These are phyloP conservation scores for Hippocampus abdominalis DNA, from an alignment of 2,113 vertebrate species.

Conservation along the genomic window DNA sequence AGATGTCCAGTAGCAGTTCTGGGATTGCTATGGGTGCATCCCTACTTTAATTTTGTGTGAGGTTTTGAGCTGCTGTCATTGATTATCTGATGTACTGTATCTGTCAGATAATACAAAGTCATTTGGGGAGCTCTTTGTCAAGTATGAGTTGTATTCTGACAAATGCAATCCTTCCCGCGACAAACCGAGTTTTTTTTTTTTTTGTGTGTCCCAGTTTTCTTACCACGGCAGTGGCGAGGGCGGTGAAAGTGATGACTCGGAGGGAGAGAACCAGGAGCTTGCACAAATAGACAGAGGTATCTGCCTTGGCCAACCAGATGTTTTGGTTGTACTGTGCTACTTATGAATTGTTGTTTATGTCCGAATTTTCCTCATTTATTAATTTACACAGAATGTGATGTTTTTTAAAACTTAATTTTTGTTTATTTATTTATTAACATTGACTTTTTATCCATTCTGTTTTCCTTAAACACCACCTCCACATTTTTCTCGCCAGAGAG, in stretches of 20 bases:
- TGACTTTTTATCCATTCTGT: not conserved
- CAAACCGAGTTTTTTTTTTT: not conserved
- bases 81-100: not conserved
- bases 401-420: too few species aligned
- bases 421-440: too few species aligned
- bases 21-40: too few species aligned
- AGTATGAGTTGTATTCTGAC: not conserved
- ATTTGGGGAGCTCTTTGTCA: not conserved
- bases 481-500: conserved; percentile 67
- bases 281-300: conserved; percentile 91
- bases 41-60: too few species aligned
- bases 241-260: conserved; percentile 87
- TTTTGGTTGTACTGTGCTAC: not conserved
- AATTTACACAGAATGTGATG: not conserved
- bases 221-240: conserved; percentile 83
- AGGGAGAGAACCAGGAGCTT: conserved; percentile 90
- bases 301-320: conserved; percentile 1
- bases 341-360: not conserved
- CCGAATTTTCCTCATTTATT: not conserved
- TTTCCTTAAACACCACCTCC: not conserved
- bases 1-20: too few species aligned
- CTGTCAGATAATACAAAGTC: not conserved
- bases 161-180: not conserved
- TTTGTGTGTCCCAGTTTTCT: conserved; percentile 75
- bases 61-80: not conserved